These are phyloP conservation scores for Oreochromis mossambicus DNA, from an alignment of 2,797 vertebrate genomes.

Conservation along the genomic window DNA sequence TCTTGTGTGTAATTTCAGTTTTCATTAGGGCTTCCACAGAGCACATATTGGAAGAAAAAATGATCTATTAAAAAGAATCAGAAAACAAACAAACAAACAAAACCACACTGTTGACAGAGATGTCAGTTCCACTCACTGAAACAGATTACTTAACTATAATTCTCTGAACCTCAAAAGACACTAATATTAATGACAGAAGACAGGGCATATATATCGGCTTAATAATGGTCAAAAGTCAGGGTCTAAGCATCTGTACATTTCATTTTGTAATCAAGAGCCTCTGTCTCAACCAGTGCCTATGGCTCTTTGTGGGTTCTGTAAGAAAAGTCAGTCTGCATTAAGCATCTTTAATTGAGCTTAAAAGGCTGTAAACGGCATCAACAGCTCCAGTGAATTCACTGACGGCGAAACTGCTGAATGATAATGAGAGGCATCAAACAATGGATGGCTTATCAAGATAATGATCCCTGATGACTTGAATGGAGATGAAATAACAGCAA, in stretches of 20 bases:
- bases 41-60: neutral
- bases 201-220: neutral
- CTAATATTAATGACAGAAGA: conserved; percentile 1
- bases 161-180: neutral
- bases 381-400: conserved; percentile 51
- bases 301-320: conserved; percentile 29
- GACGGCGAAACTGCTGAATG: conserved; percentile 32
- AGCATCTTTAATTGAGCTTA: conserved; percentile 66
- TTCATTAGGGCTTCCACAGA: neutral
- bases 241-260: neutral
- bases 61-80: neutral
- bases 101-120: neutral
- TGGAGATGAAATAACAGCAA: conserved; percentile 19
- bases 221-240: conserved; percentile 1
- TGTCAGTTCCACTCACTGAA: conserved; percentile 12
- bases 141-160: neutral
- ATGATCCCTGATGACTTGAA: conserved; percentile 24
- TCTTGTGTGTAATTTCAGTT: neutral
- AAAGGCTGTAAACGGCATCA: conserved; percentile 66
- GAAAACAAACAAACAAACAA: neutral
- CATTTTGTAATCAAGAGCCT: neutral
- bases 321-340: conserved; percentile 45
- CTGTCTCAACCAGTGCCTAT: neutral
- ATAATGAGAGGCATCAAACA: conserved; percentile 49
- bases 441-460: conserved; percentile 33